Base-by-base conservation (phyloP, 2,888 invertebrate genomes). In the Cataglyphis livida region DNA sequence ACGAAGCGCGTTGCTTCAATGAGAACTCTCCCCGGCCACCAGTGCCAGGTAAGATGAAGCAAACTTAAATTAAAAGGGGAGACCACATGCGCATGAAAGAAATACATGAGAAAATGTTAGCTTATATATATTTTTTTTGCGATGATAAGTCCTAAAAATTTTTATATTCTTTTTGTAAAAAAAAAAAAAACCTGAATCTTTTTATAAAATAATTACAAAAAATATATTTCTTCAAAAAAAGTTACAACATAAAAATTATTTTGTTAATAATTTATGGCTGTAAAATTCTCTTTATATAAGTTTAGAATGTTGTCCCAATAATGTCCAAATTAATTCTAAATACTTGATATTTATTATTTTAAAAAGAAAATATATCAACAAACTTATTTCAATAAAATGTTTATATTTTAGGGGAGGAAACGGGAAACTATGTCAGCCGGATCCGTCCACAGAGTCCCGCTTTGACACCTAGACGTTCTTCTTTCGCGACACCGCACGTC, bases 21-120 rank as follows among this genome's bases (percentile, higher is more conserved):
- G 96, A 96, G 95, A 96, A 96, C 95, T 96, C 96, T 95, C 97
- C 97, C 94, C 96, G 98, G 96, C 98, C 98, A 95, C 98, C 98
- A 93, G 97, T 98, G 94, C 97, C 97, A 93, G 98, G 97, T 96
- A 96, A 96, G 95, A 74, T 61, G 54, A 48, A 79, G 28, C 54
- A 59, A 35, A 59, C 65, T 78, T 48, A 12, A 54, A 18, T 35
- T 15, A 44, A 64, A 71, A 7, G 21, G 38, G 21, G 21, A 18
- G 51, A 28, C 10, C 3, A n/a, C 32, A 57, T 28, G 32, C n/a
- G 54, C 6, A 28, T 41, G 25, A 44, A 57, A 7, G 44, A 25
- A 61, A 28, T 3, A 2, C 7, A 73, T 48, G 12, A 12, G 18
- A 54, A 2, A 21, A 15, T 61, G 15, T 61, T 12, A 59, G 7